phyloP scores from a whole-genome alignment of 92 coral and sea anemone species.

The Porites divaricata region DNA sequence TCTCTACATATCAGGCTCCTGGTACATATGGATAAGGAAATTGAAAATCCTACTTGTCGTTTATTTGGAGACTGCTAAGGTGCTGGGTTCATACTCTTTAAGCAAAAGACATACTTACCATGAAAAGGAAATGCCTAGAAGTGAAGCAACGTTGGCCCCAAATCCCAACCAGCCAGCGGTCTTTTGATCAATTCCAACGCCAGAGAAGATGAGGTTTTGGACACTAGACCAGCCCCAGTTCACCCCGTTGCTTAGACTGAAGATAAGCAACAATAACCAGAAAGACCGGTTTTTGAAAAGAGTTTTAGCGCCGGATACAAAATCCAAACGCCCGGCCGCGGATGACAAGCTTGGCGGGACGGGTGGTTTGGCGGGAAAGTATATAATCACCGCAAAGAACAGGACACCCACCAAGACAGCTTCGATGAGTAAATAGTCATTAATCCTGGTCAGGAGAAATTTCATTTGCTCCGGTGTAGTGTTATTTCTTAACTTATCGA shows the following conservation, averaged over 20 bases:
- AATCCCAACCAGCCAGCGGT: slow-evolving; percentile 99
- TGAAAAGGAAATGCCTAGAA: slow-evolving; percentile 85
- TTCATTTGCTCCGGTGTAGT: slow-evolving; percentile 69
- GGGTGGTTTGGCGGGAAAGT: slow-evolving; percentile 97
- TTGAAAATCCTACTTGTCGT: not conserved
- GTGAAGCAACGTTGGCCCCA: slow-evolving; percentile 88
- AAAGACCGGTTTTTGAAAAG: slow-evolving; percentile 79
- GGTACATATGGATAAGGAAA: not conserved
- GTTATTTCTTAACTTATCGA: slow-evolving; percentile 68
- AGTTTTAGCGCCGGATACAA: slow-evolving; percentile 79
- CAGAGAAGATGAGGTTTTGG: slow-evolving; percentile 91
- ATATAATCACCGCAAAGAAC: slow-evolving; percentile 75
- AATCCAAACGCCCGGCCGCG: slow-evolving; percentile 85
- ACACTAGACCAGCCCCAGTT: slow-evolving; percentile 99
- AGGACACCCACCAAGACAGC: slow-evolving; percentile 75
- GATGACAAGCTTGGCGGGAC: slow-evolving; percentile 94
- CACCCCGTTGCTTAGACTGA: slow-evolving; percentile 90
- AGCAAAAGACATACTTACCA: slow-evolving; percentile 68
- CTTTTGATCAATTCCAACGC: slow-evolving; percentile 89
- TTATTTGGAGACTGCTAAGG: not conserved
- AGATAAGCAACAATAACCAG: slow-evolving; percentile 72
- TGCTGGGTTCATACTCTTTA: not conserved
- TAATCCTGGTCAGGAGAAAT: slow-evolving; percentile 77
- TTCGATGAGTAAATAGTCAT: slow-evolving; percentile 83
- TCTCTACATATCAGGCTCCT: too few relatives aligned